phyloP scores from a whole-genome alignment of 1,140 invertebrate genomes.

The Akabosia matsudoensis region DNA sequence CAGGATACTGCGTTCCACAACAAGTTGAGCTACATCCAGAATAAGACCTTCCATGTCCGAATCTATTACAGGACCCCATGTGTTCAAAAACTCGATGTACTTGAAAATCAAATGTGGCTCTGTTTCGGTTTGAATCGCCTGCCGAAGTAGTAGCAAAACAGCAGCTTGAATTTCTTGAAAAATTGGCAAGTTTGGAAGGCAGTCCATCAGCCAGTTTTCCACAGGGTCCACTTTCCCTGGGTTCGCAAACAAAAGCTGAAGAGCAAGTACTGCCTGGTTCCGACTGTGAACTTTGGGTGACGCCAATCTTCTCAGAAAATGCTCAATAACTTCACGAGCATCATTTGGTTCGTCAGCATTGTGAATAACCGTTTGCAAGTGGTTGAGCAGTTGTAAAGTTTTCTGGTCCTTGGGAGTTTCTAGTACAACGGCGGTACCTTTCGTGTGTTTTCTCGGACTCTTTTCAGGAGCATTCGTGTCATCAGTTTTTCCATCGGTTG shows the following conservation, averaged over 20 bases:
- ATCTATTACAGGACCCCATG: slow-evolving; percentile 34
- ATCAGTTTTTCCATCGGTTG: slow-evolving; percentile 10
- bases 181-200: slow-evolving; percentile 70
- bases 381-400: slow-evolving; percentile 37
- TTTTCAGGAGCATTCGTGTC: slow-evolving; percentile 28
- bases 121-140: slow-evolving; percentile 68
- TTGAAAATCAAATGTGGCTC: slow-evolving; percentile 55
- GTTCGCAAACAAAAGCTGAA: slow-evolving; percentile 62
- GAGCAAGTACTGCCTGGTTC: slow-evolving; percentile 71
- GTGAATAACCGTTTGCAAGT: slow-evolving; percentile 37
- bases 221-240: slow-evolving; percentile 41
- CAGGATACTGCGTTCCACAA: slow-evolving; percentile 88
- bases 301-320: slow-evolving; percentile 80
- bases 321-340: slow-evolving; percentile 81
- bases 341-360: slow-evolving; percentile 28
- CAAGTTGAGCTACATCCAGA: slow-evolving; percentile 78
- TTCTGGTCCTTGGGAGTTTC: slow-evolving; percentile 37
- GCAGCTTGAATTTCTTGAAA: slow-evolving; percentile 65
- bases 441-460: slow-evolving; percentile 8
- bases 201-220: slow-evolving; percentile 70
- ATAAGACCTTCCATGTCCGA: slow-evolving; percentile 34
- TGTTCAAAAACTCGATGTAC: slow-evolving; percentile 58
- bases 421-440: background rate
- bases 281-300: slow-evolving; percentile 74
- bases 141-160: slow-evolving; percentile 66